Evolutionary conservation across 2,888 invertebrate species (phyloP), one percentile per base, ranked within the genome.

Genomic region (Synanthedon myopaeformis): DNA sequence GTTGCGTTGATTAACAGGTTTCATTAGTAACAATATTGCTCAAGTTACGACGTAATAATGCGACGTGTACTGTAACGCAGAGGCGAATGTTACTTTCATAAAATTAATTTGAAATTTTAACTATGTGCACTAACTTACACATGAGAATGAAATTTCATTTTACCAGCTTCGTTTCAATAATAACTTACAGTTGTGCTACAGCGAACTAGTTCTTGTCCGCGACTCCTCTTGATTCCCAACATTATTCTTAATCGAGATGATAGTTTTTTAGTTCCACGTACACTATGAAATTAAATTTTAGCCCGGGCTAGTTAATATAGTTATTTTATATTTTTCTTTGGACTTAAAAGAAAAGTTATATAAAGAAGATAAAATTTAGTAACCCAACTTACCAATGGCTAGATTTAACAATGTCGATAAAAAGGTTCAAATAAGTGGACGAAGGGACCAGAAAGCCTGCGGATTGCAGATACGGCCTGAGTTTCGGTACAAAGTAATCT

Each of bases 391-490:
- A 3, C 23, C 49, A 17, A 23, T 49, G 19, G 17, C 17, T 49
- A 61, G 70, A 68, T 74, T 75, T 75, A 74, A 75, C 73, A 70
- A 59, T 65, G 61, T 66, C 64, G 68, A 74, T 23, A 75, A 76
- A 76, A 76, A 72, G 64, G 64, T 59, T 63, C 62, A 65, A 61
- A 67, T 65, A 64, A 63, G 66, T 67, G 63, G 65, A 59, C 60
- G 66, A 68, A 66, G 63, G 62, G 63, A 70, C 62, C 58, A 58
- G 55, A 61, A 61, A 68, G 69, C 64, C 72, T 69, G 67, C 58
- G 65, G 64, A 65, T 65, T 56, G 58, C 59, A 66, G 69, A 73
- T 74, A 73, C 59, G 67, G 57, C 54, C 53, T 57, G 55, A 61
- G 62, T 63, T 62, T 42, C 64, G 64, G 67, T 67, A 67, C 65